A percentile compares a stretch with the other conserved stretches of the same genome.
Evolutionary conservation across 2,113 vertebrate species (phyloP).

Genomic region (Astur gentilis): DNA sequence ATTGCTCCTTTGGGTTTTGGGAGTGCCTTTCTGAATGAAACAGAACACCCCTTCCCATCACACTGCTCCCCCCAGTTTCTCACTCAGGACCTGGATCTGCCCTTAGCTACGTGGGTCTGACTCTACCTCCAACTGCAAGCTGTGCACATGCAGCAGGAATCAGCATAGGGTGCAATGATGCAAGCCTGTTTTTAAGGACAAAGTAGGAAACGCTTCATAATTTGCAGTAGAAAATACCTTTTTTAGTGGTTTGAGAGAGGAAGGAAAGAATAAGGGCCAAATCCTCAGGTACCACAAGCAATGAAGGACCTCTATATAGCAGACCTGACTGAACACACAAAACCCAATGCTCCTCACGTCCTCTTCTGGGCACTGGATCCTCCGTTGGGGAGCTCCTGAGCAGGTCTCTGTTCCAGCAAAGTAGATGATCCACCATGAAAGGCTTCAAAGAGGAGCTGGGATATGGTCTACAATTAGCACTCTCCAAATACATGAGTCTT

Average conservation of each 20-base stretch:
- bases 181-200: background rate
- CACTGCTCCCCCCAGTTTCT: background rate
- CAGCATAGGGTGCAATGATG: background rate
- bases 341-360: background rate
- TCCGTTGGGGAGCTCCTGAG: background rate
- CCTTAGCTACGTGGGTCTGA: background rate
- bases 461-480: background rate
- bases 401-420: background rate
- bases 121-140: background rate
- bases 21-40: background rate
- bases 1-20: slow-evolving; percentile 1
- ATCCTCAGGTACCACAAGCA: background rate
- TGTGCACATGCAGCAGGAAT: background rate
- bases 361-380: background rate
- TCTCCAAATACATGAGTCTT: background rate
- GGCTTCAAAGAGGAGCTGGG: background rate
- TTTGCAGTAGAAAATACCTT: slow-evolving; percentile 14
- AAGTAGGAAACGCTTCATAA: background rate
- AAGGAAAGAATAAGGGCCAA: background rate
- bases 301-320: background rate
- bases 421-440: background rate
- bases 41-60: background rate
- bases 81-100: background rate
- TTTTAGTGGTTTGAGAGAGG: background rate
- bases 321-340: background rate